phyloP scores from a whole-genome alignment of 2,113 vertebrate genomes.

The Melanerpes formicivorus region DNA sequence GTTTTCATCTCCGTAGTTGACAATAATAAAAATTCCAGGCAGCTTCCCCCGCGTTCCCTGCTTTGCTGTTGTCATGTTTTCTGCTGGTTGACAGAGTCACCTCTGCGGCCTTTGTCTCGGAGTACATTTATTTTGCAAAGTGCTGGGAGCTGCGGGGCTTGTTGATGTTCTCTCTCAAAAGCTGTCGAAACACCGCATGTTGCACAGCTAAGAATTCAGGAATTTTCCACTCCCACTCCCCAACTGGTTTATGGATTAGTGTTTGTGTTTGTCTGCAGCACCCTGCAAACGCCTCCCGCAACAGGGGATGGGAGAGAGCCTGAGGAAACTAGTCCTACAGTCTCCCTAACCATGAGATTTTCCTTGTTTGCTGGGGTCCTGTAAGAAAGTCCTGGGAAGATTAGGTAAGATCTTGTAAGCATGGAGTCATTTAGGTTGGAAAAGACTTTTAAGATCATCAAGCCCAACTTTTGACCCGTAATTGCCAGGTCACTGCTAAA shows the following conservation, averaged over 20 bases:
- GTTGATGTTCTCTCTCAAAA: constrained; percentile 60
- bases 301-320: not conserved
- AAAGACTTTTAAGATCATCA: no score
- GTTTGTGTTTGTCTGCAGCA: constrained; percentile 21
- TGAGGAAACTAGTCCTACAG: not conserved
- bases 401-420: no score
- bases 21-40: constrained; percentile 62
- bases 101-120: constrained; percentile 30
- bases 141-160: constrained; percentile 10
- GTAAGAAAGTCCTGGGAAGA: not conserved
- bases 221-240: constrained; percentile 64
- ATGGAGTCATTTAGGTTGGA: no score
- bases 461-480: no score
- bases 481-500: no score
- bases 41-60: constrained; percentile 19
- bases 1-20: constrained; percentile 30
- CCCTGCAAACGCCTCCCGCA: constrained; percentile 10
- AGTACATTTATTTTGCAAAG: constrained; percentile 40
- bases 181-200: constrained; percentile 42
- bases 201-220: constrained; percentile 30
- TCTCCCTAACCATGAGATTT: not conserved
- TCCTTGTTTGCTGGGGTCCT: not conserved
- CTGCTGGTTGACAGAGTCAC: constrained; percentile 52
- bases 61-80: constrained; percentile 42
- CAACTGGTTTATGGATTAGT: constrained; percentile 18